Percentiles rank a stretch among this genome's conserved stretches.
Evolutionary conservation across 1,140 invertebrate genomes (phyloP).

Genomic region (Drosophila littoralis): DNA sequence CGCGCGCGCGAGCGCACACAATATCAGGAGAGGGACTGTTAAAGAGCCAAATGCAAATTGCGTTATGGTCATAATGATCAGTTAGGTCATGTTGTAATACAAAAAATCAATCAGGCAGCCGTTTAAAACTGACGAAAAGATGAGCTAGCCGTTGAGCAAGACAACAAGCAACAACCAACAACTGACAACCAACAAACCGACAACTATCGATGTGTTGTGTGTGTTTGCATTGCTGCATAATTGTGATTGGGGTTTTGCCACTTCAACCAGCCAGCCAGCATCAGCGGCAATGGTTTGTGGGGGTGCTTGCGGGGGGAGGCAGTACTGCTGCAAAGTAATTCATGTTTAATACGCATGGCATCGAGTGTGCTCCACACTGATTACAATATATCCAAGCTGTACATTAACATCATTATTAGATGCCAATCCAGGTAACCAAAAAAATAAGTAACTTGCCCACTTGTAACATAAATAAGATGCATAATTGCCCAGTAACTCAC

Average conservation of each 20-base stretch:
- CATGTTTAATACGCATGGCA: conserved; percentile 15
- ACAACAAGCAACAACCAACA: conserved; percentile 42
- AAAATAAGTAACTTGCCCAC: not conserved
- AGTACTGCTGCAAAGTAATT: conserved; percentile 9
- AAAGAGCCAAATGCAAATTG: conserved; percentile 64
- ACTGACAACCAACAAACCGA: not conserved
- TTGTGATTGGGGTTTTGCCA: conserved; percentile 43
- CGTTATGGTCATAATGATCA: conserved; percentile 73
- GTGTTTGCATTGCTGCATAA: conserved; percentile 45
- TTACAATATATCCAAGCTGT: conserved; percentile 48
- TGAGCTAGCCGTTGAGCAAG: conserved; percentile 52
- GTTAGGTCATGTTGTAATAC: conserved; percentile 69
- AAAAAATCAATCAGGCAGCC: conserved; percentile 66
- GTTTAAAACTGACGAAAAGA: conserved; percentile 61
- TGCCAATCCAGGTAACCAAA: not conserved
- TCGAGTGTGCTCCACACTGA: conserved; percentile 54
- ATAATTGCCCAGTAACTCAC: conserved; percentile 1
- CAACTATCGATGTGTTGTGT: conserved; percentile 18
- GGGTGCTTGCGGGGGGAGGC: not conserved
- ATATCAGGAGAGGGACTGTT: conserved; percentile 5
- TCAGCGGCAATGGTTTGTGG: no score
- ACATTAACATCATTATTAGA: conserved; percentile 55
- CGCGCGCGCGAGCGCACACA: not conserved
- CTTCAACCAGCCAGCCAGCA: conserved; percentile 19
- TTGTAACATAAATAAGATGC: not conserved